Percentiles rank a stretch among this genome's conserved stretches.
These are phyloP conservation scores for Aegithalos caudatus DNA, from an alignment of 2,113 vertebrate genomes.

Conservation along the genomic window DNA sequence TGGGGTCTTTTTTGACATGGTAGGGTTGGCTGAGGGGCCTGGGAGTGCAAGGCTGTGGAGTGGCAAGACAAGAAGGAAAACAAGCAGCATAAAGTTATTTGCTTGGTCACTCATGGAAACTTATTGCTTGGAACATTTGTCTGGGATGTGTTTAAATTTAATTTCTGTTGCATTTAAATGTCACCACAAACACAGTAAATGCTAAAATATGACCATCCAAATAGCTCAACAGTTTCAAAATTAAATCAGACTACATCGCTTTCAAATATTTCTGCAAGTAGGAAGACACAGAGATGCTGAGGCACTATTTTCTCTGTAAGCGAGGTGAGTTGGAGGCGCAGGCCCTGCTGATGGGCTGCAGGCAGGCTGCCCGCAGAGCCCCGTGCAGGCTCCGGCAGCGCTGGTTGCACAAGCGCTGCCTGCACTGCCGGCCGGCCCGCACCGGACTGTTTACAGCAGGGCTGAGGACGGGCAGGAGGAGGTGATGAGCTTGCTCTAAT, in stretches of 20 bases:
- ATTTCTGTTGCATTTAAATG: conserved; percentile 33
- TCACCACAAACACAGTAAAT: conserved; percentile 9
- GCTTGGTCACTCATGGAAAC: not conserved
- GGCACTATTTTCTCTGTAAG: not conserved
- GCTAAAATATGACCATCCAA: not conserved
- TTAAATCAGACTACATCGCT: not conserved
- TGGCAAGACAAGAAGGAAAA: not conserved
- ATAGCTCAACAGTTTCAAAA: not conserved
- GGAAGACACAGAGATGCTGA: not conserved
- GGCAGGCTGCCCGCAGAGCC: not conserved
- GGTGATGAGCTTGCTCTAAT: conserved; percentile 16
- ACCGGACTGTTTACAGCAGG: not conserved
- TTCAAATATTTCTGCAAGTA: not conserved
- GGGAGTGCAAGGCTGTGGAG: not conserved
- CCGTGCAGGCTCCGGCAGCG: not conserved
- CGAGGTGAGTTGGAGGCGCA: not conserved
- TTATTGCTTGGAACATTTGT: not conserved
- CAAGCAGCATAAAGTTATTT: not conserved
- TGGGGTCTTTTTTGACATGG: not conserved
- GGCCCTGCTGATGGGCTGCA: not conserved
- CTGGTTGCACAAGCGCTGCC: not conserved
- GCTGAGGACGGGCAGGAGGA: not conserved
- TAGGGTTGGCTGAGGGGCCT: not conserved
- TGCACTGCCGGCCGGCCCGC: accelerated
- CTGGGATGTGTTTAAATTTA: not conserved